A percentile compares a stretch with the other conserved stretches of the same genome.
These are phyloP conservation scores for Sericinus montela DNA, from an alignment of 2,888 invertebrate species.

Conservation along the genomic window DNA sequence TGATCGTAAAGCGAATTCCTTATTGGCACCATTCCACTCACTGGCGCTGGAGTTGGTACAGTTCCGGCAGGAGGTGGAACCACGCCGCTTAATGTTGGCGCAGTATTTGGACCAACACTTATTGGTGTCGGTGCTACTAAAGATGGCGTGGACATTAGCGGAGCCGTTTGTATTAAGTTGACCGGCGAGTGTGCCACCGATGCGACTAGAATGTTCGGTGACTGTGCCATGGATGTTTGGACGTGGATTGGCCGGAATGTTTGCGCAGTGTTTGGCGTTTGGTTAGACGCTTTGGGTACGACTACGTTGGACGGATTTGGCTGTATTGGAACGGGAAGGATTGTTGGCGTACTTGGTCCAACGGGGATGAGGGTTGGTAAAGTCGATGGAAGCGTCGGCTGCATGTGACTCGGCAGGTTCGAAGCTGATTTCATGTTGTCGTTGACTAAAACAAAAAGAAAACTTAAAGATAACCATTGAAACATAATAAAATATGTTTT, in stretches of 20 bases:
- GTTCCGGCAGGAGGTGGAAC: neutral
- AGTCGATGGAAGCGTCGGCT: slow-evolving; percentile 42
- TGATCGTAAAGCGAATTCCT: slow-evolving; percentile 65
- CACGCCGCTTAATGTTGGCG: neutral
- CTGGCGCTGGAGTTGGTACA: slow-evolving; percentile 20
- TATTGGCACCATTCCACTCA: slow-evolving; percentile 65
- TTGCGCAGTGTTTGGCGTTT: slow-evolving; percentile 3
- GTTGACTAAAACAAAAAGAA: slow-evolving; percentile 41
- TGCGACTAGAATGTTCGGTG: slow-evolving; percentile 30
- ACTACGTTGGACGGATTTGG: slow-evolving; percentile 8
- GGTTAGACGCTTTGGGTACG: slow-evolving; percentile 11
- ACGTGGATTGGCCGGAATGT: slow-evolving; percentile 22
- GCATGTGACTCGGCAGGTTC: slow-evolving; percentile 44
- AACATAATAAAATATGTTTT: neutral
- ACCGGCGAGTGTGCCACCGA: slow-evolving; percentile 39
- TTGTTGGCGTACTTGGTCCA: slow-evolving; percentile 36
- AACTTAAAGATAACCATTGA: neutral
- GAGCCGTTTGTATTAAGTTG: slow-evolving; percentile 41
- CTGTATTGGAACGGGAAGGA: slow-evolving; percentile 32
- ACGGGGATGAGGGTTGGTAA: slow-evolving; percentile 55
- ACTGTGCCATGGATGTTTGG: slow-evolving; percentile 30
- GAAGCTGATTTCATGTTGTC: slow-evolving; percentile 47
- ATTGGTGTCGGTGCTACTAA: slow-evolving; percentile 48
- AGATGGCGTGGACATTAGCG: slow-evolving; percentile 35
- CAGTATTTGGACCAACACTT: neutral